Evolutionary conservation across 1,140 invertebrate species (phyloP).

Genomic region (Ephestia elutella): DNA sequence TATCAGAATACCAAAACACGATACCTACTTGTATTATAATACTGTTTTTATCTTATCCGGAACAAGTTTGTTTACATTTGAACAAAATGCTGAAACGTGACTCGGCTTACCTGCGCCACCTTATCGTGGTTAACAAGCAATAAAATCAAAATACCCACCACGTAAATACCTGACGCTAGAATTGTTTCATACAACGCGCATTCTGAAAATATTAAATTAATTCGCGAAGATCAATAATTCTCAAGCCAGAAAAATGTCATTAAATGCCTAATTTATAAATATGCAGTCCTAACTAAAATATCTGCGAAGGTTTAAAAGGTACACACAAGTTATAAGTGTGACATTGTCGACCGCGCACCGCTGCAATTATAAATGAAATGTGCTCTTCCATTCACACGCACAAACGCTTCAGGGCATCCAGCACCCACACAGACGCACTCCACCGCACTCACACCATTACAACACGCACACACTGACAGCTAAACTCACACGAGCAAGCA

Average conservation of each 20-base stretch:
- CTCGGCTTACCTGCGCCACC: constrained; percentile 51
- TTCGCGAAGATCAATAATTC: not conserved
- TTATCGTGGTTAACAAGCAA: constrained; percentile 65
- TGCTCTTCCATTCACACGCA: constrained; percentile 72
- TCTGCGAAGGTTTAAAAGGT: constrained; percentile 24
- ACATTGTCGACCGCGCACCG: constrained; percentile 62
- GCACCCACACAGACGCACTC: constrained; percentile 40
- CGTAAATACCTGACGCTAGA: constrained; percentile 25
- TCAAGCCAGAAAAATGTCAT: not conserved
- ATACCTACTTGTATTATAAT: constrained; percentile 23
- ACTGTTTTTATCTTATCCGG: constrained; percentile 69
- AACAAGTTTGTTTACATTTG: constrained; percentile 70
- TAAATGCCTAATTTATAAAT: not conserved
- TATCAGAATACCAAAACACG: constrained; percentile 21
- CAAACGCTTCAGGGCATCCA: constrained; percentile 62
- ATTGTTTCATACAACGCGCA: not conserved
- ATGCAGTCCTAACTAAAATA: not conserved
- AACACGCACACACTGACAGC: constrained; percentile 38
- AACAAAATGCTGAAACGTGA: constrained; percentile 67
- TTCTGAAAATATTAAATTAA: not conserved
- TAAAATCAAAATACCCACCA: constrained; percentile 54
- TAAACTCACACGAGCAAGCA: constrained; percentile 46
- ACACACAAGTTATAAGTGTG: constrained; percentile 46
- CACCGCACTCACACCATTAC: constrained; percentile 43
- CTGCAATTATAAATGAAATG: constrained; percentile 73